phyloP scores from a whole-genome alignment of 1,140 invertebrate species.

The Sitobion miscanthi region DNA sequence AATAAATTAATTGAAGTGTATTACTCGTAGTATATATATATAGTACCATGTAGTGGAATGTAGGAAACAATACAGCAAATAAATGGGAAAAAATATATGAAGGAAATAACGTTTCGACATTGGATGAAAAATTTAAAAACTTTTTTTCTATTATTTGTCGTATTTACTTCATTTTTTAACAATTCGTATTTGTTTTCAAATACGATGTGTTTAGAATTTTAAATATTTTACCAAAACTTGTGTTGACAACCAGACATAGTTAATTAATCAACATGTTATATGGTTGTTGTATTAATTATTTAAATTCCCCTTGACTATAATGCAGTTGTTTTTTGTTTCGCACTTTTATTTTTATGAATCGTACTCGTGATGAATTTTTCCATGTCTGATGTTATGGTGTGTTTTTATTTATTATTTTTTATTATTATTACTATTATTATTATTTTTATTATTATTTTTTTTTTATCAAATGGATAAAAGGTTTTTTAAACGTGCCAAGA shows the following conservation, averaged over 20 bases:
- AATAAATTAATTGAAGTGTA: slow-evolving; percentile 18
- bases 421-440: neutral
- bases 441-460: neutral
- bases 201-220: slow-evolving; percentile 25
- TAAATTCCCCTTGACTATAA: neutral
- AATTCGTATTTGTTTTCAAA: slow-evolving; percentile 5
- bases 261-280: slow-evolving; percentile 34
- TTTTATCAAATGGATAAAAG: slow-evolving; percentile 38
- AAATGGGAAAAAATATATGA: neutral
- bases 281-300: slow-evolving; percentile 14
- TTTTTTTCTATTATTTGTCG: neutral
- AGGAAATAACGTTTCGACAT: neutral
- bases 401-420: neutral
- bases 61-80: neutral
- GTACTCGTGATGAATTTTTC: neutral
- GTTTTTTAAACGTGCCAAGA: slow-evolving; percentile 51
- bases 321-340: neutral
- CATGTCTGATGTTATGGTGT: neutral
- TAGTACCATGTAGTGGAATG: neutral
- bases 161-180: slow-evolving; percentile 34
- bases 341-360: neutral
- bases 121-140: neutral
- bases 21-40: neutral
- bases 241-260: slow-evolving; percentile 18
- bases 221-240: slow-evolving; percentile 23